phyloP scores from a whole-genome alignment of 2,113 vertebrate genomes.

The Cepphus grylle region DNA sequence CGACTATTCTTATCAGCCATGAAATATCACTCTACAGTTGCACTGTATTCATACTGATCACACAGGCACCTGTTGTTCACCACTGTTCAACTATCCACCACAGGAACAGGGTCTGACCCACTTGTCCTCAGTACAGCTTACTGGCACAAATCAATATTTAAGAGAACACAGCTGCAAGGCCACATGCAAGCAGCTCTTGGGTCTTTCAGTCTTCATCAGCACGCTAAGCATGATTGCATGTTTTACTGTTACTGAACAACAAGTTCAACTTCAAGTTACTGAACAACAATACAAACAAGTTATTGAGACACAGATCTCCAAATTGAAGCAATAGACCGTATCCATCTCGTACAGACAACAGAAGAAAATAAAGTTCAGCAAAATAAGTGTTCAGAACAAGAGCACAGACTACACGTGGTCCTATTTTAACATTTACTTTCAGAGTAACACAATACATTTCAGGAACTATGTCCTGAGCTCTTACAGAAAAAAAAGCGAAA shows the following conservation, averaged over 20 bases:
- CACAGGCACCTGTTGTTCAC: neutral
- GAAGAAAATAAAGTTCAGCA: neutral
- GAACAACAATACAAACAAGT: neutral
- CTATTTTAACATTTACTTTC: neutral
- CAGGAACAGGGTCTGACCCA: neutral
- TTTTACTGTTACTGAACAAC: neutral
- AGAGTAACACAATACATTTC: neutral
- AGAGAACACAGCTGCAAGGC: neutral
- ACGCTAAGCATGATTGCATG: accelerated
- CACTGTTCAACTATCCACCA: neutral
- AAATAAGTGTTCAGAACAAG: neutral
- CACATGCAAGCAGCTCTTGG: neutral
- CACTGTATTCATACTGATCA: neutral
- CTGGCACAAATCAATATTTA: neutral
- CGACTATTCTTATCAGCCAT: neutral
- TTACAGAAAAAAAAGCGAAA: neutral
- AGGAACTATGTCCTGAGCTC: neutral
- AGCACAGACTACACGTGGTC: neutral
- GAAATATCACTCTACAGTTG: neutral
- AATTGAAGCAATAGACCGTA: neutral
- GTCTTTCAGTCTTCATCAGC: neutral
- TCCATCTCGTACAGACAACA: neutral
- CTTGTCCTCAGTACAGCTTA: neutral
- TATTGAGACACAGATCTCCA: neutral
- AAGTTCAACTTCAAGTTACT: too few relatives aligned